A percentile compares a stretch with the other conserved stretches of the same genome.
phyloP scores from a whole-genome alignment of 1,140 invertebrate genomes.

The Babylonia areolata region DNA sequence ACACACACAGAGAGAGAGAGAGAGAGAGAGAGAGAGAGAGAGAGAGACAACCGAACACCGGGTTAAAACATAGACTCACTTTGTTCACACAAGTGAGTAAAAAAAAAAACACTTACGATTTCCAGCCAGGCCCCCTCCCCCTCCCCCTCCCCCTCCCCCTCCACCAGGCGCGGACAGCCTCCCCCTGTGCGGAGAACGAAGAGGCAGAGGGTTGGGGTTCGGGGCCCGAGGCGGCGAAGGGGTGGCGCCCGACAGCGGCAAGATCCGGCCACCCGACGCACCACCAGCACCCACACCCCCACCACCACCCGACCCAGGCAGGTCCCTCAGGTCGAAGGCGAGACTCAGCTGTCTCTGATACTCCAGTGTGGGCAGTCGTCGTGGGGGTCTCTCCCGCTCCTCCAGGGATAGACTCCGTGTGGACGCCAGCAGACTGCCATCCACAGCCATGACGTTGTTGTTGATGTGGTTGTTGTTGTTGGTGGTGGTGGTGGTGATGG shows the following conservation, averaged over 20 bases:
- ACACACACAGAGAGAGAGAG: too few relatives aligned
- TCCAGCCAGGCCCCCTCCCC: not conserved
- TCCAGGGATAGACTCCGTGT: not conserved
- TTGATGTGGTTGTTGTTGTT: not conserved
- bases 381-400: not conserved
- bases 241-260: not conserved
- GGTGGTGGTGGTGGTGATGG: not conserved
- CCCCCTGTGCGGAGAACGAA: not conserved
- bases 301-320: not conserved
- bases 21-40: too few relatives aligned
- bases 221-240: too few relatives aligned
- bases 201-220: not conserved
- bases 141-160: not conserved
- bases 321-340: not conserved
- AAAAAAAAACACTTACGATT: too few relatives aligned
- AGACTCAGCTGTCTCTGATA: conserved; percentile 15
- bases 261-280: not conserved
- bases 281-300: not conserved
- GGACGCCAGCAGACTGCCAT: not conserved
- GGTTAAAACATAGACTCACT: too few relatives aligned
- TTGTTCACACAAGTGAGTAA: too few relatives aligned
- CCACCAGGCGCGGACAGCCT: not conserved
- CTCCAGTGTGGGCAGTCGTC: not conserved
- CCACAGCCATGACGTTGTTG: not conserved
- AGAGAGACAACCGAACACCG: too few relatives aligned